Evolutionary conservation across 2,888 invertebrate species (phyloP).

Genomic region (Branchinecta sandiegonensis): DNA sequence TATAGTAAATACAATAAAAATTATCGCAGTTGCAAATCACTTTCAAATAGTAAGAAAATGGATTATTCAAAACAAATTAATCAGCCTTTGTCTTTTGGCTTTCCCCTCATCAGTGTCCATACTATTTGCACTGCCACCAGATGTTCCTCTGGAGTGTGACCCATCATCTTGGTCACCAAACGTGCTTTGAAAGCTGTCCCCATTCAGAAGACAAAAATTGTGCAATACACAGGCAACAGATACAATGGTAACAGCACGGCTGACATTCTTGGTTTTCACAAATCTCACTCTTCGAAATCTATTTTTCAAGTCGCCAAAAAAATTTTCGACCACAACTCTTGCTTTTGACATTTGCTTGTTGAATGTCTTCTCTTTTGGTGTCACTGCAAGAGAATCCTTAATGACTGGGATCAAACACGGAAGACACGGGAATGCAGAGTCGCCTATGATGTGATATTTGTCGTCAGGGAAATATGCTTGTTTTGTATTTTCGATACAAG

Average conservation of each 20-base stretch:
- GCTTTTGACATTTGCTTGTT: background rate
- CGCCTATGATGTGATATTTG: background rate
- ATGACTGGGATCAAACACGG: conserved; percentile 12
- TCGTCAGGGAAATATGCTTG: background rate
- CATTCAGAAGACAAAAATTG: conserved; percentile 7
- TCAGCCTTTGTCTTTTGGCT: background rate
- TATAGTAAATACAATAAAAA: too few species aligned
- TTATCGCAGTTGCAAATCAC: too few species aligned
- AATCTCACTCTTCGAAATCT: background rate
- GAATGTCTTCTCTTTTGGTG: background rate
- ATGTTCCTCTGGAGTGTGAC: background rate
- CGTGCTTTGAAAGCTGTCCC: background rate
- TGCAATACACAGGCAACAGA: conserved; percentile 14
- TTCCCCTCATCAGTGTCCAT: background rate
- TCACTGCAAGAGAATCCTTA: conserved; percentile 9
- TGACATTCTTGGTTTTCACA: background rate
- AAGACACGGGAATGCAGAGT: conserved; percentile 15
- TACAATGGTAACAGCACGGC: background rate
- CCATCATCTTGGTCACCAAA: background rate
- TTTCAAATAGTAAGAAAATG: too few species aligned
- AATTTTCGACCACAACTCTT: background rate
- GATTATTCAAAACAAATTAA: background rate
- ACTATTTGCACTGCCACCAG: background rate
- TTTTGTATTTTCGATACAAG: background rate
- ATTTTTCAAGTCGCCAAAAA: conserved; percentile 16